phyloP scores from a whole-genome alignment of 2,113 vertebrate genomes.

The Pongo pygmaeus region DNA sequence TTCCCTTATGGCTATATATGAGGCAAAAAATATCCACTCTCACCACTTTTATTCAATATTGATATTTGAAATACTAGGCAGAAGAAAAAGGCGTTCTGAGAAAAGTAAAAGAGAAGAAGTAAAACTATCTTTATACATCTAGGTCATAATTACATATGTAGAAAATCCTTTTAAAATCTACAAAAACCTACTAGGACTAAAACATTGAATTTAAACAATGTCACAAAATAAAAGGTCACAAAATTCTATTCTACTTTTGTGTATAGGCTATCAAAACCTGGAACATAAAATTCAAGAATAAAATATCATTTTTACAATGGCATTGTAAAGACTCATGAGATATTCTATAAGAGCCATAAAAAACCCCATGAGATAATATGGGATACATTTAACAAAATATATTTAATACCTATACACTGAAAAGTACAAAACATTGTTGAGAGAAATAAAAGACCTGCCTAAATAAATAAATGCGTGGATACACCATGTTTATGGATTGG shows the following conservation, averaged over 20 bases:
- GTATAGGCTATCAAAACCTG: background rate
- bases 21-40: background rate
- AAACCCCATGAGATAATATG: background rate
- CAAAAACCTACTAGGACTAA: background rate
- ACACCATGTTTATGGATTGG: background rate
- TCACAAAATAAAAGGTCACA: background rate
- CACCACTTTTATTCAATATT: background rate
- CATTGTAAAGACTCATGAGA: no score
- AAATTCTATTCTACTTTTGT: background rate
- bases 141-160: background rate
- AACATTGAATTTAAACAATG: background rate
- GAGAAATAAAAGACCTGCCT: background rate
- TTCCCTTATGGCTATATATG: background rate
- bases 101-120: background rate
- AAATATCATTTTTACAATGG: background rate
- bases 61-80: background rate
- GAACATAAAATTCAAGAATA: background rate
- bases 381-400: background rate
- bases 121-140: background rate
- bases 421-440: background rate
- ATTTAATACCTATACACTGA: no score
- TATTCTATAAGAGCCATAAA: no score
- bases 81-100: background rate
- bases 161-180: background rate
- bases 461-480: background rate